Base-by-base conservation (phyloP, 92 coral and sea anemone genomes). In the Plumapathes pennacea region DNA sequence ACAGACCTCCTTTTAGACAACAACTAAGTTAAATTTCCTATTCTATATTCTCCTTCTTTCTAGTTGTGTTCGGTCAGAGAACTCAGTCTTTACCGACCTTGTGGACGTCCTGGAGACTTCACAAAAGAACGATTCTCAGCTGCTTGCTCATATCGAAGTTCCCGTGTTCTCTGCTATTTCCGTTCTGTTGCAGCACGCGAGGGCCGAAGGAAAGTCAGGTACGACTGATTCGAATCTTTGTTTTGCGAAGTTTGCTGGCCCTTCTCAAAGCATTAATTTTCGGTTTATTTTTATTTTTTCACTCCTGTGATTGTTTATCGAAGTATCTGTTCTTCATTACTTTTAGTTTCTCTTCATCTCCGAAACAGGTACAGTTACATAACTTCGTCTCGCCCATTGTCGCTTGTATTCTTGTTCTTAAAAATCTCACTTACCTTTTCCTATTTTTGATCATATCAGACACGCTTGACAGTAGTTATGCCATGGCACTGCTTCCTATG, bases 121-220 rank as follows among this genome's bases (percentile, higher is more conserved):
- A 8, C 74, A 80, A 46, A 84, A 69, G 71, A 78, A 79, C 53
- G 98, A 84, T 77, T 51, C 71, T 1, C 90, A 88, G 67, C 47
- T 82, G 25, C 80, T 92, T 69, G 72, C 76, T 51, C 86, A 83
- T 23, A 71, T 88, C 48, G 71, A 96, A 51, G 77, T 80, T 20
- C 80, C 96, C 38, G 77, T 88, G 60, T 88, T 92, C 74, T 84
- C 96, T 9, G 71, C 85, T 6, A 73, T 92, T 47, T 84, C 98
- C 2, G 86, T 88, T 14, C 52, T 92, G 38, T 68, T 92, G 34
- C 98, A 92, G 54, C 83, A 84, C 71, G 54, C 89, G 21, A 84
- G 98, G 53, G 38, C 52, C 7, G 83, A 92, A 28, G 50, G 44
- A 24, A 60, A 53, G 18, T 82, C 95, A 55, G 89, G 98, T 88